Percentiles rank a stretch among this genome's conserved stretches.
These are phyloP conservation scores for Drosophila melanica DNA, from an alignment of 1,140 invertebrate genomes.

Conservation along the genomic window DNA sequence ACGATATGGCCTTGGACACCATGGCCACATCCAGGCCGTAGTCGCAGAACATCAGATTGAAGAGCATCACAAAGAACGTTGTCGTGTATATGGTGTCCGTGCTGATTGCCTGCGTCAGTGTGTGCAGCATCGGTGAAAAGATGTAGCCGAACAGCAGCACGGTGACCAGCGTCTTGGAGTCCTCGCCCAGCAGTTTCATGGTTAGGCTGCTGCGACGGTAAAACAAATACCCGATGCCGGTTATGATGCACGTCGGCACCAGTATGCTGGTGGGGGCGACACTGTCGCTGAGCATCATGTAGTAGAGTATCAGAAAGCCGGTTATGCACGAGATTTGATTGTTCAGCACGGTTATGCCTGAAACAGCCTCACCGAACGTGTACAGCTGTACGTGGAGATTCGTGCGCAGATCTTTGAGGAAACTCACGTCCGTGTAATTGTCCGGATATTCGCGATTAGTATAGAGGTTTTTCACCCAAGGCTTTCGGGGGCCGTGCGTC, in stretches of 20 bases:
- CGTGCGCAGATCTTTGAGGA: conserved; percentile 93
- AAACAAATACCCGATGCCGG: conserved; percentile 85
- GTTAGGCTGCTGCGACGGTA: conserved; percentile 69
- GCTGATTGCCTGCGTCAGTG: conserved; percentile 96
- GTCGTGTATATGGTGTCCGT: conserved; percentile 98
- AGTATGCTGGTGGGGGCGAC: conserved; percentile 87
- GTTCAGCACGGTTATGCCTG: conserved; percentile 89
- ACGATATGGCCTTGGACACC: conserved; percentile 91
- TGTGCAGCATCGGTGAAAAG: conserved; percentile 96
- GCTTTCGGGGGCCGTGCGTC: conserved; percentile 55
- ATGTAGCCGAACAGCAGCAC: conserved; percentile 93
- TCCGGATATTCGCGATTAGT: conserved; percentile 94
- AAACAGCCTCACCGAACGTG: conserved; percentile 88
- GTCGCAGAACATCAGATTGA: conserved; percentile 96
- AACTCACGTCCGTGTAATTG: conserved; percentile 94
- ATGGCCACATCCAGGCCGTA: conserved; percentile 93
- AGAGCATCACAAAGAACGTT: conserved; percentile 93
- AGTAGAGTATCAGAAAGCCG: conserved; percentile 90
- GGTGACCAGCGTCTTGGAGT: conserved; percentile 89
- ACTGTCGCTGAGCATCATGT: conserved; percentile 89
- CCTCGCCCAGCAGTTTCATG: conserved; percentile 84
- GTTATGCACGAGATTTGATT: conserved; percentile 91
- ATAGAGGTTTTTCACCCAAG: conserved; percentile 95
- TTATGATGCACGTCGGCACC: conserved; percentile 85
- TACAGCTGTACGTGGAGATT: conserved; percentile 92